Base-by-base conservation (phyloP, 2,888 invertebrate genomes). In the Brachyptera risi region DNA sequence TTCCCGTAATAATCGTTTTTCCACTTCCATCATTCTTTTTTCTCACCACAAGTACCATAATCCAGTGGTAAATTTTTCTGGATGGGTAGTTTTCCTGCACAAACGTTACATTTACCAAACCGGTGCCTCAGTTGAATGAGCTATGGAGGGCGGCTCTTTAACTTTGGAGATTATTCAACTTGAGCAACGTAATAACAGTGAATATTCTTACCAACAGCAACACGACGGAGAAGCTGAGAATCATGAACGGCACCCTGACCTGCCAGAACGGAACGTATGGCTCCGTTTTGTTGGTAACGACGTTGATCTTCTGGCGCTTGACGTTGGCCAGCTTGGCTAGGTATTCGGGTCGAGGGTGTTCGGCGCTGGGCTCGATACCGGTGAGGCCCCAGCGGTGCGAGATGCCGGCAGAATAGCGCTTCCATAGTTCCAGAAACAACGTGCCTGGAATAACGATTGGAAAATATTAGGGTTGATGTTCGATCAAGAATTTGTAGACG, bases 321-420 rank as follows among this genome's bases (percentile, higher is more conserved):
- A 80, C 78, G 67, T 79, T 78, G 5, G 78, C 75, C 62, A 87
- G 71, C 67, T 82, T 78, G 5, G 84, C 80, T 60, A 90, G 75
- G 74, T 88, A 91, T 71, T 89, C 86, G 0, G 90, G 88, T 60
- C 90, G 75, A 1, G 90, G 90, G 69, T 89, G 88, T 73, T 90
- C 90, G 62, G 88, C 83, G 66, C 82, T 79, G 31, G 83, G 76
- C 68, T 87, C 88, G 73, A 87, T 90, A 40, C 86, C 86, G 0
- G 84, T 83, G 21, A 91, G 77, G 66, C 91, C 92, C 92, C 92
- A 92, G 64, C 86, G 80, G 73, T 91, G 90, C n/a, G 87, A 83
- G 63, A 92, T 80, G 68, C 84, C 85, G 1, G 87, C 84, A 56
- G 88, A 86, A 72, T 88, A 88, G 57, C 91, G 78, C 72, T 90